Evolutionary conservation across 2,888 invertebrate genomes (phyloP), one percentile per base, ranked within the genome.

Genomic region (Sabatieria punctata): DNA sequence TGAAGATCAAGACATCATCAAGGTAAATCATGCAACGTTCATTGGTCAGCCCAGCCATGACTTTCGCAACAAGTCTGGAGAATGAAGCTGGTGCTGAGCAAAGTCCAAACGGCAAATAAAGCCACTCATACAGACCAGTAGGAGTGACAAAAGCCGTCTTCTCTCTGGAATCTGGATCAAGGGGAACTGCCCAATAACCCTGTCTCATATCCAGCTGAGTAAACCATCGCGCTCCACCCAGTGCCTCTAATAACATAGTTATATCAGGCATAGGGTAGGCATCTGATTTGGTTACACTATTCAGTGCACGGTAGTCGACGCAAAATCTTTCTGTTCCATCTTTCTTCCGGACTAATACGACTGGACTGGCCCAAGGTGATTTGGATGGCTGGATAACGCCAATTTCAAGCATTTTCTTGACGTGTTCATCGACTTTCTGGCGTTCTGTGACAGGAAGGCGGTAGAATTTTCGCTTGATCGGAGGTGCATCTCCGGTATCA

Each of bases 111-210:
- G 52, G 49, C 47, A 50, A 41, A 18, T 44, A 4, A 4, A 25
- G 13, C 19, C 26, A 52, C 19, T 48, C 43, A 36, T 43, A 51
- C 1, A 24, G 4, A 2, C 54, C 54, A 0, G 43, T 8, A 15
- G 13, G 23, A 19, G 27, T 35, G 1, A 42, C 27, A 37, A 54
- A 53, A 11, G 52, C 52, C 2, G 50, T 50, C 15, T 45, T 11
- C 1, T 46, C 35, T 2, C 27, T 26, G 33, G 48, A 42, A 1
- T 13, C 22, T 22, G 43, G 30, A 2, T 43, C 23, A 19, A 53
- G 27, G 1, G 36, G 27, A n/a, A 52, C 43, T 24, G 51, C 52
- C 23, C 38, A 48, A 24, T 50, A 54, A 13, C 50, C 54, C 2
- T 15, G 8, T 2, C n/a, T 6, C 4, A 51, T 39, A 24, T 54